Evolutionary conservation across 2,888 invertebrate genomes (phyloP), one percentile per base, ranked within the genome.

Genomic region (Tenodera sinensis): DNA sequence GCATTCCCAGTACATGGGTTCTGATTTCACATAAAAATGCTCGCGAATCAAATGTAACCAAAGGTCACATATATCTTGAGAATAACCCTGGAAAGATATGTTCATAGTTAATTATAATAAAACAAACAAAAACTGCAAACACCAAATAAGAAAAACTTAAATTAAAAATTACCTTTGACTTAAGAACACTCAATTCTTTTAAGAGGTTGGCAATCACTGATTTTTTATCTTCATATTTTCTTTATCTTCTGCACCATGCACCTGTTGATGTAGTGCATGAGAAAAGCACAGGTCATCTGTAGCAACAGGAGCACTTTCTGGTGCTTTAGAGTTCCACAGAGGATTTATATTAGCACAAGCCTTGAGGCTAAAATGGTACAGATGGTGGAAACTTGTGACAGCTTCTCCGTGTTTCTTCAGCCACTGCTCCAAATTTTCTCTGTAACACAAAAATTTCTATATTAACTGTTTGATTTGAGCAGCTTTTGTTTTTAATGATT

Each of bases 1-100:
- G 89, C 95, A 95, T 92, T 95, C 95, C 95, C 95, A 95, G 92
- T 95, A 95, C 1, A 94, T 93, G 0, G 95, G 94, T 0, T 92
- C 92, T 4, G 94, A 92, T 0, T 93, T 93, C 0, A 94, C 93
- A 0, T 93, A 93, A 90, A 93, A 95, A 0, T 94, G 93, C 2
- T 93, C 93, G 0, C 94, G 92, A n/a, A 95, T 93, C 0, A 94
- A 93, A 0, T 94, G 93, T 2, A 95, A 92, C 95, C 95, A 95
- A 12, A 93, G 93, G 6, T 94, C 95, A 89, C 95, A 94, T 89
- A 95, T 95, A 85, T 94, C 94, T 93, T 93, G 93, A 2, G 95
- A 94, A 92, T 94, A 95, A 12, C 89, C 89, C 89, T 89, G 30
- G 28, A 30, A 81, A 28, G 1, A 71, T 20, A 20, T 20, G 20